Evolutionary conservation across 2,797 vertebrate genomes (phyloP), one percentile per base, ranked within the genome.

Genomic region (Adrianichthys oophorus): DNA sequence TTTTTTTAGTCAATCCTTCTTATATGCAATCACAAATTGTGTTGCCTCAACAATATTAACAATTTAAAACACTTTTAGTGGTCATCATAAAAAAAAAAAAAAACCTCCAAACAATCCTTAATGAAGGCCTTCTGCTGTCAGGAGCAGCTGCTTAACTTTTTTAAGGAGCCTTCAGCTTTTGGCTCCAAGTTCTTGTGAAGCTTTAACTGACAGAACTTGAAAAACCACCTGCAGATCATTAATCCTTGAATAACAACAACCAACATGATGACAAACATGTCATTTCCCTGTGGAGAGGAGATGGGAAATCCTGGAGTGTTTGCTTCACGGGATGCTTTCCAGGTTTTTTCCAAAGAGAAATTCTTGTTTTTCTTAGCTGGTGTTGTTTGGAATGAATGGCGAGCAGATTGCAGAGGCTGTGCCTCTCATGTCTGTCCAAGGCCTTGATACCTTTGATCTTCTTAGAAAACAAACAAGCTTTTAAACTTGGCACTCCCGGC

Each of bases 391-490:
- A 86, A 67, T 79, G 87, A 87, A 82, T 82, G 78, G 75, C 74
- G 80, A 89, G 79, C 90, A 90, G 88, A 89, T 87, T 91, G 85
- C 82, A 76, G 78, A 76, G 79, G 75, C 69, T 68, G 71, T 29
- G 63, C 57, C 77, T 91, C 88, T 92, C 85, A 91, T 91, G 87
- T 89, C 90, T 80, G 72, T 89, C 90, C 90, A 92, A 90, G 87
- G 86, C 80, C 83, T 83, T 52, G 40, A 76, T 81, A 83, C 82
- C 86, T 91, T 90, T 92, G 91, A 92, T 93, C 86, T 88, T 76
- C 85, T 84, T 70, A 72, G 85, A 82, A 89, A 83, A 87, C 89
- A 91, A 90, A 88, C 85, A 85, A 73, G 84, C 90, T 87, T 87
- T 90, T 87, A 78, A 83, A 84, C 75, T 72, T 75, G 72, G 75